Evolutionary conservation across 1,140 invertebrate species (phyloP).

Genomic region (Platyscapa corneri): DNA sequence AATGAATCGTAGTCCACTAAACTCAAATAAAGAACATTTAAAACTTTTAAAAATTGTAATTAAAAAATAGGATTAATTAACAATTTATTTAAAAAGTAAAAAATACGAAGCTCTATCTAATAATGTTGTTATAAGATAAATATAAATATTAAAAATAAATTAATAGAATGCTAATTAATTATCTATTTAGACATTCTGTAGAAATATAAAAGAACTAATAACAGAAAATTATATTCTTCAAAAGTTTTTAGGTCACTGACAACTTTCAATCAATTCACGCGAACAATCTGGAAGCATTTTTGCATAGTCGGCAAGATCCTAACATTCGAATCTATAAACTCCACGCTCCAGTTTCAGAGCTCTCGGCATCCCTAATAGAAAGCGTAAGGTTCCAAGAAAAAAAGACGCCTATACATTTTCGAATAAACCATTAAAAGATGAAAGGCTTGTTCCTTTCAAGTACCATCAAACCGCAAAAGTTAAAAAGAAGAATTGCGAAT

Average conservation of each 20-base stretch:
- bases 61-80: too few relatives aligned
- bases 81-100: too few relatives aligned
- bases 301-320: not conserved
- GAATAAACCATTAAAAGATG: constrained; percentile 44
- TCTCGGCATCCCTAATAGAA: constrained; percentile 1
- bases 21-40: too few relatives aligned
- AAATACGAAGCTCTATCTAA: too few relatives aligned
- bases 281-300: not conserved
- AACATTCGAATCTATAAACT: not conserved
- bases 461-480: not conserved
- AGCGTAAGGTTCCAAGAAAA: not conserved
- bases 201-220: too few relatives aligned
- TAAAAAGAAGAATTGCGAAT: not conserved
- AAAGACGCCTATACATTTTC: not conserved
- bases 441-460: constrained; percentile 3
- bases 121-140: too few relatives aligned
- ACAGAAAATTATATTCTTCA: not conserved
- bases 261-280: not conserved
- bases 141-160: not conserved
- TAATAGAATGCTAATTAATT: too few relatives aligned
- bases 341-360: not conserved
- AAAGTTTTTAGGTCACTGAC: not conserved
- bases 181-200: too few relatives aligned
- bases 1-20: too few relatives aligned
- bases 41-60: too few relatives aligned